phyloP scores from a whole-genome alignment of 1,140 invertebrate genomes.

The Stegodyphus mimosarum region DNA sequence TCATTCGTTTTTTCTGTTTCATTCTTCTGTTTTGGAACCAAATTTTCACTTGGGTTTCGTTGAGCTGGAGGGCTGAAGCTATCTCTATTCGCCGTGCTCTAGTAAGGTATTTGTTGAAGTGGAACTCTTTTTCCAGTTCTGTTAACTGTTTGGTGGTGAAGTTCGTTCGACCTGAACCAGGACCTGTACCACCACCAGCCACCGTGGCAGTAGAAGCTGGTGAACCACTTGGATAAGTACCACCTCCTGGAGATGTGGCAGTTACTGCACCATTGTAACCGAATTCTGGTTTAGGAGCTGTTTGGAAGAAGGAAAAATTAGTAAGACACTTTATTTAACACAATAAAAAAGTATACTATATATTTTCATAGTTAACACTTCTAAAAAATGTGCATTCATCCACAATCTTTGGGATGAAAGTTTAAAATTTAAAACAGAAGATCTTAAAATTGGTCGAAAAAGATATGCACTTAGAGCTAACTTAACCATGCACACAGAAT shows the following conservation, averaged over 20 bases:
- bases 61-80: conserved; percentile 92
- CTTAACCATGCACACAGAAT: too few relatives aligned
- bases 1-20: conserved; percentile 66
- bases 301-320: background rate
- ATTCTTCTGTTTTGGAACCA: conserved; percentile 70
- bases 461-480: too few relatives aligned
- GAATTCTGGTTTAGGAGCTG: conserved; percentile 65
- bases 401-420: too few relatives aligned
- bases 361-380: too few relatives aligned
- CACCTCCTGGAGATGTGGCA: background rate
- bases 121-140: conserved; percentile 98
- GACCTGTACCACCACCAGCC: background rate
- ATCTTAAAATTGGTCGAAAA: too few relatives aligned
- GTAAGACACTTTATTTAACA: too few relatives aligned
- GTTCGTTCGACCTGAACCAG: conserved; percentile 85
- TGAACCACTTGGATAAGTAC: background rate
- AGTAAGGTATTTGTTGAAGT: conserved; percentile 99
- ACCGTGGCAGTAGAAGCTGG: background rate
- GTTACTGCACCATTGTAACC: conserved; percentile 61
- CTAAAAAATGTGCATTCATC: too few relatives aligned
- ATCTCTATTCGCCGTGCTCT: conserved; percentile 96
- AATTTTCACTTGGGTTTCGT: conserved; percentile 87
- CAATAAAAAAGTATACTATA: too few relatives aligned
- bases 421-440: too few relatives aligned
- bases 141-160: conserved; percentile 99